Conservation (phyloP, 1,140 invertebrate genomes). For the Drosophila fuyamai region DNA sequence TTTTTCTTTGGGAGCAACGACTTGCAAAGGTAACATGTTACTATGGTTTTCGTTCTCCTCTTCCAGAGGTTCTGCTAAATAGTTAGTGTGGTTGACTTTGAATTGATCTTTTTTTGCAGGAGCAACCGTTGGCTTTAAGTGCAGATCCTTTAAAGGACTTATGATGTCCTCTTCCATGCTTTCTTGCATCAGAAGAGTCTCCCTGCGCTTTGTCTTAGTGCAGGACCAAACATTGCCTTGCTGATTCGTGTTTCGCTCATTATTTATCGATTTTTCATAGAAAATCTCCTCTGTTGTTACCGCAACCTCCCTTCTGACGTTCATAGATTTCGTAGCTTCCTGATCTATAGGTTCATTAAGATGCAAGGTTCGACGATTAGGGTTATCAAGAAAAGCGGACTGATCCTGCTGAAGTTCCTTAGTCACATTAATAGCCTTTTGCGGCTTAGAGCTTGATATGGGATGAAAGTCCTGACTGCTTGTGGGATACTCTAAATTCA, state of each 20-base stretch:
- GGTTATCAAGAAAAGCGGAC: not conserved
- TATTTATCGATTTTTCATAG: not conserved
- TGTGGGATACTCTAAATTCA: conserved; percentile 35
- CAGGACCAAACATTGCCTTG: not conserved
- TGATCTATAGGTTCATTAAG: conserved; percentile 27
- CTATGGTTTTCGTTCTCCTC: not conserved
- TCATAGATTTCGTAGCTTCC: not conserved
- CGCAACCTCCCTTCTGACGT: not conserved
- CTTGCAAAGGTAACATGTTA: not conserved
- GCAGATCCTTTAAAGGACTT: conserved; percentile 5
- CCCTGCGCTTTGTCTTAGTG: conserved; percentile 9
- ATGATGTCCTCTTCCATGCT: conserved; percentile 45
- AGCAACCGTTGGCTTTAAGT: not conserved
- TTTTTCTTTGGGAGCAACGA: not conserved
- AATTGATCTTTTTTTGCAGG: not conserved
- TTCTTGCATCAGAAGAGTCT: conserved; percentile 39
- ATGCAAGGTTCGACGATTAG: conserved; percentile 11
- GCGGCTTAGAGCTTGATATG: not conserved
- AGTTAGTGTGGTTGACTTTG: conserved; percentile 12
- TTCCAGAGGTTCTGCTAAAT: conserved; percentile 9
- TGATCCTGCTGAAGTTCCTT: conserved; percentile 14
- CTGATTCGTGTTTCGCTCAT: not conserved
- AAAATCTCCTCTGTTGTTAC: not conserved
- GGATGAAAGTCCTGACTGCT: not conserved
- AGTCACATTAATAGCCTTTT: not conserved